Conservation (phyloP, 92 coral and sea anemone genomes). For the Diadumene lineata region DNA sequence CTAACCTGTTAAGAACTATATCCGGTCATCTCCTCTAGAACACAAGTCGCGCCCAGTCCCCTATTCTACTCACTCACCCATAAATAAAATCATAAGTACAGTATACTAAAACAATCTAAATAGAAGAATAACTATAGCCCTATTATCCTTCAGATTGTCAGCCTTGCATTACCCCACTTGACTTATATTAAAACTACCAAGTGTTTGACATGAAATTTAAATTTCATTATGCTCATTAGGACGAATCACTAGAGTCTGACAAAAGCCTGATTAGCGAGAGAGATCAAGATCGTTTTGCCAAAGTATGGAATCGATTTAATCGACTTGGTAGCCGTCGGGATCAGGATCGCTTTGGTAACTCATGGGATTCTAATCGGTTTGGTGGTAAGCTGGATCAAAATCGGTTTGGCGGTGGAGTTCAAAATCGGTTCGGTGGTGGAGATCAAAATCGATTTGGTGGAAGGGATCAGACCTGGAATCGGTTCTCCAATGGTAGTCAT, state of each 20-base stretch:
- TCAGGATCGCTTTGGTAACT: background rate
- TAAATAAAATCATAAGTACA: too few species aligned
- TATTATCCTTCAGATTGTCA: too few species aligned
- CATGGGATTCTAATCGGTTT: background rate
- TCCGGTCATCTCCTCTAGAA: too few species aligned
- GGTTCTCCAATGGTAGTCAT: background rate
- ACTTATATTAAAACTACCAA: too few species aligned
- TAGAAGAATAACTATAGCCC: too few species aligned
- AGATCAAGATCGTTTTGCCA: background rate
- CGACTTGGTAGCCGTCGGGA: background rate
- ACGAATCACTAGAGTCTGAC: background rate
- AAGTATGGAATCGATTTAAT: background rate
- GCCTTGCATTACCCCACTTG: too few species aligned
- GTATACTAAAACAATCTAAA: too few species aligned
- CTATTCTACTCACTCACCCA: too few species aligned
- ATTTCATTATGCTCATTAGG: background rate
- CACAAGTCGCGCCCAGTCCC: too few species aligned
- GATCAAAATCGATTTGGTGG: slow-evolving; percentile 14
- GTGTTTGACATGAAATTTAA: too few species aligned
- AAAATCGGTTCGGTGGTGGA: background rate
- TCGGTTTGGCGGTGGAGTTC: background rate
- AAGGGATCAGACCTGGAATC: background rate
- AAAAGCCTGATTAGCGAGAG: background rate
- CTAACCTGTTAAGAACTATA: too few species aligned
- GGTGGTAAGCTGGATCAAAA: background rate